Percentiles rank a stretch among this genome's conserved stretches.
These are phyloP conservation scores for Alfaro cultratus DNA, from an alignment of 2,797 vertebrate species.

Conservation along the genomic window DNA sequence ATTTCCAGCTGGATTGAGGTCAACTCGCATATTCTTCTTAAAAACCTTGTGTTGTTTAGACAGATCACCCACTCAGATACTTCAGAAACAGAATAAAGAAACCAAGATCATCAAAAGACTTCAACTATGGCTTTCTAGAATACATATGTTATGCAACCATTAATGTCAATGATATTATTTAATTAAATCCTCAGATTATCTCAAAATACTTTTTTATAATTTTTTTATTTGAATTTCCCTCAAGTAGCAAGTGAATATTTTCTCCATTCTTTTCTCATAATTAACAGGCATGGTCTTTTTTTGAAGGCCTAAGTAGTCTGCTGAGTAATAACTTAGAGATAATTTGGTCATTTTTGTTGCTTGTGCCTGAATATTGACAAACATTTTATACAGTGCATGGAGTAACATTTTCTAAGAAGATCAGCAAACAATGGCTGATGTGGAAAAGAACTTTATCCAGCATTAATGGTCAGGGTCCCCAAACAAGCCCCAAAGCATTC, in stretches of 20 bases:
- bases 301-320: background rate
- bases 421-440: background rate
- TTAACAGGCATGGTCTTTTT: background rate
- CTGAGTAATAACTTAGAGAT: background rate
- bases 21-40: slow-evolving; percentile 46
- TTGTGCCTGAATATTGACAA: too few species aligned
- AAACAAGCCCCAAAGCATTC: background rate
- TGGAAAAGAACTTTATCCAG: background rate
- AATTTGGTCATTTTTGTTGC: too few species aligned
- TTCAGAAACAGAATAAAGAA: slow-evolving; percentile 38
- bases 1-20: slow-evolving; percentile 52
- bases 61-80: slow-evolving; percentile 57
- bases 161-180: background rate
- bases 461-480: background rate
- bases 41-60: slow-evolving; percentile 53
- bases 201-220: background rate
- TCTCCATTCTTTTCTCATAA: background rate
- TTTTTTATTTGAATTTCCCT: background rate
- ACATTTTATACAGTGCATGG: too few species aligned
- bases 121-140: background rate
- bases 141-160: background rate
- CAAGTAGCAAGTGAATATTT: background rate
- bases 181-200: background rate
- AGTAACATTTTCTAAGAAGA: too few species aligned
- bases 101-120: slow-evolving; percentile 15